phyloP scores from a whole-genome alignment of 1,140 invertebrate species.

The Platyura marginata region DNA sequence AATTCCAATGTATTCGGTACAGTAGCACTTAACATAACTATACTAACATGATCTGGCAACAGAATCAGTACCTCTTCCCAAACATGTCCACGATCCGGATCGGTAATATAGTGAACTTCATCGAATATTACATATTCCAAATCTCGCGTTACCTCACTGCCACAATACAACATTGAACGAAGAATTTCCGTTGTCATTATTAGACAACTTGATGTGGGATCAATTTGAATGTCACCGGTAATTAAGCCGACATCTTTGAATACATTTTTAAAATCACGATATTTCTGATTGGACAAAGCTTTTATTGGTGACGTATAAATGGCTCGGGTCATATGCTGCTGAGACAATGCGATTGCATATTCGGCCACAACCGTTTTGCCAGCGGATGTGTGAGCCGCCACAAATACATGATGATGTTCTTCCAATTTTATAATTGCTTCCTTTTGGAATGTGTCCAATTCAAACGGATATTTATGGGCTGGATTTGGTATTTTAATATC shows the following conservation, averaged over 20 bases:
- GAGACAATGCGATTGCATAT: conserved; percentile 89
- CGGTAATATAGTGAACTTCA: conserved; percentile 98
- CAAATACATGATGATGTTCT: conserved; percentile 88
- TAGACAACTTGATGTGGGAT: conserved; percentile 80
- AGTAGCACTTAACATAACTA: conserved; percentile 95
- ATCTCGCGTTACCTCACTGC: conserved; percentile 85
- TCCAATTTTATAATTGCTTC: conserved; percentile 88
- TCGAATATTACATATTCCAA: conserved; percentile 99
- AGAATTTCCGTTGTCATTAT: conserved; percentile 99
- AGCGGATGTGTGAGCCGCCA: conserved; percentile 96
- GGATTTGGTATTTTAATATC: conserved; percentile 65
- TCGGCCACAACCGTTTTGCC: conserved; percentile 99
- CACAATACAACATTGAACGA: conserved; percentile 91
- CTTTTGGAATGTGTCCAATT: conserved; percentile 95
- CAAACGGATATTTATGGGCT: conserved; percentile 78
- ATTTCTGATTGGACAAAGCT: conserved; percentile 98
- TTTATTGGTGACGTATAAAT: conserved; percentile 99
- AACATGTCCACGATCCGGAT: conserved; percentile 93
- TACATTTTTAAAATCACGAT: conserved; percentile 83
- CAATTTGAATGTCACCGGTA: conserved; percentile 93
- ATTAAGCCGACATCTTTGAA: conserved; percentile 89
- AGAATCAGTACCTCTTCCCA: conserved; percentile 99
- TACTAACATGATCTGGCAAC: conserved; percentile 81
- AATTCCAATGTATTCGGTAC: conserved; percentile 95
- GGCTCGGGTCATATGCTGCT: conserved; percentile 81